Evolutionary conservation across 2,888 invertebrate genomes (phyloP).

Genomic region (Magallana nippona): DNA sequence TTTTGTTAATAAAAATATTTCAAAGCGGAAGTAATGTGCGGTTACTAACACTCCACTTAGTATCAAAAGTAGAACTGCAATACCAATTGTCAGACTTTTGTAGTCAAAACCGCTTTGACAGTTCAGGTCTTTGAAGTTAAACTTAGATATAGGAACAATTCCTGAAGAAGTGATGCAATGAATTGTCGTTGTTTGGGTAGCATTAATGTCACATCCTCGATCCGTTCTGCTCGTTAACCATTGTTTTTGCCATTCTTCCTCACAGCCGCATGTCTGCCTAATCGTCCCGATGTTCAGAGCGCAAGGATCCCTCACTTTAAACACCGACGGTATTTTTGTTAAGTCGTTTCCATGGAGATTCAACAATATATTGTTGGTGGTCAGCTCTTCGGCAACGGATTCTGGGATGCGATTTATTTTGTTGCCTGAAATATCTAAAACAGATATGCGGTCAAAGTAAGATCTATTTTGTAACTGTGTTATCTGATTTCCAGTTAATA

Average conservation of each 20-base stretch:
- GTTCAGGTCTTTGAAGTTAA: neutral
- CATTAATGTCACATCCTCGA: neutral
- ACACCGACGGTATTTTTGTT: neutral
- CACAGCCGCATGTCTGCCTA: neutral
- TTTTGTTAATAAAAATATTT: neutral
- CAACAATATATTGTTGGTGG: neutral
- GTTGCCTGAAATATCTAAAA: constrained; percentile 7
- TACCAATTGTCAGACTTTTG: neutral
- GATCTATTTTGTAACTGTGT: neutral
- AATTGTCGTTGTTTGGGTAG: neutral
- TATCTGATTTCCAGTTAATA: neutral
- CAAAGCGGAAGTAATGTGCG: neutral
- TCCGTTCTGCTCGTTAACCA: neutral
- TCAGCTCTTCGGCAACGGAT: neutral
- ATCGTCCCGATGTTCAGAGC: neutral
- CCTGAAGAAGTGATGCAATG: neutral
- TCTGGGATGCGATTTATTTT: neutral
- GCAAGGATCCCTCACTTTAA: neutral
- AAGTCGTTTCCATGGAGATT: neutral
- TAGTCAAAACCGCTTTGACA: neutral
- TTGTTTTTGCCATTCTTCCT: neutral
- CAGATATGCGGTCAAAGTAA: neutral
- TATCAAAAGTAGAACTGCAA: neutral
- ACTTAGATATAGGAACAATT: neutral
- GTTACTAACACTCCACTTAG: neutral